Conservation (phyloP, 1,140 invertebrate genomes). For the Druon quercuslanigerum region DNA sequence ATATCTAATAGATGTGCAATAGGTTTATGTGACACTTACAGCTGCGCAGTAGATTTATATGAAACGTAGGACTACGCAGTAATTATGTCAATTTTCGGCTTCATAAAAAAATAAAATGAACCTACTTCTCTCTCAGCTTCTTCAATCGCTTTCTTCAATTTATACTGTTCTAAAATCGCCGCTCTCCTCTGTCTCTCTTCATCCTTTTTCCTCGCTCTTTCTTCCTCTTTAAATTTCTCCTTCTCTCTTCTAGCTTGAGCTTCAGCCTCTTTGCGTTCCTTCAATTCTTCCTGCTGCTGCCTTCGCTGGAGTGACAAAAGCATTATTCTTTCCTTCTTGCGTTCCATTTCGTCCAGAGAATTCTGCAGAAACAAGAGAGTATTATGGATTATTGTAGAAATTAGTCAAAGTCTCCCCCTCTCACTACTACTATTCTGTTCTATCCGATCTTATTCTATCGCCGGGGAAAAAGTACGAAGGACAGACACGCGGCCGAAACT, state of each 20-base stretch:
- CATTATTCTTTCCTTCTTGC: slow-evolving; percentile 92
- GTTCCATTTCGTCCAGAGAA: slow-evolving; percentile 91
- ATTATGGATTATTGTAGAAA: neutral
- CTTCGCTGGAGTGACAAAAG: slow-evolving; percentile 89
- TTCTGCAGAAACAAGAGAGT: slow-evolving; percentile 74
- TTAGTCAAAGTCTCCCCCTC: too few relatives aligned
- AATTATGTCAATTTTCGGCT: neutral
- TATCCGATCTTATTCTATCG: too few relatives aligned
- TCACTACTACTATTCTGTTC: too few relatives aligned
- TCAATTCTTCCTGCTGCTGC: slow-evolving; percentile 91
- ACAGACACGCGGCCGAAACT: too few relatives aligned
- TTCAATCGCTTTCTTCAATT: slow-evolving; percentile 94
- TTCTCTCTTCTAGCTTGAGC: slow-evolving; percentile 84
- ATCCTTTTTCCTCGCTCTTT: slow-evolving; percentile 89
- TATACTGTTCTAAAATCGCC: slow-evolving; percentile 94
- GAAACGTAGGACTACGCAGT: too few relatives aligned
- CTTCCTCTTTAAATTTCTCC: slow-evolving; percentile 90
- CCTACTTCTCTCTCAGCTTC: slow-evolving; percentile 91
- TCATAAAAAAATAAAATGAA: slow-evolving; percentile 33
- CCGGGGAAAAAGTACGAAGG: too few relatives aligned
- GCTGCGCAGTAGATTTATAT: too few relatives aligned
- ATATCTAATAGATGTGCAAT: too few relatives aligned
- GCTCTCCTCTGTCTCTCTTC: slow-evolving; percentile 92
- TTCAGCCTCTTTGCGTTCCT: slow-evolving; percentile 90
- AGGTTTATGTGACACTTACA: too few relatives aligned